A percentile compares a stretch with the other conserved stretches of the same genome.
Conservation (phyloP, 2,888 invertebrate species). For the Orchestes rusci region DNA sequence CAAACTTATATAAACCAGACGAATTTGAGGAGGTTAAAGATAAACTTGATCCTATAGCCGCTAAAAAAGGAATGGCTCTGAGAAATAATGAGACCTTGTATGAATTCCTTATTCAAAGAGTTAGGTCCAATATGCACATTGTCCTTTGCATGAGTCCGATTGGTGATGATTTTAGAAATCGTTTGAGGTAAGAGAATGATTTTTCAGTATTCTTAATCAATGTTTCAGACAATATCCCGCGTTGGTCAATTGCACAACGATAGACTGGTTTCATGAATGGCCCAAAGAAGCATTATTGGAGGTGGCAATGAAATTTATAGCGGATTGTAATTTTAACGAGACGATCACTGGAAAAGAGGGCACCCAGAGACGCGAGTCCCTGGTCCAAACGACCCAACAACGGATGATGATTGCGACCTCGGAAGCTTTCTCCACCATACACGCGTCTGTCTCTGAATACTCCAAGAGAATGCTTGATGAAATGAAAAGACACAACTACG, state of each 20-base stretch:
- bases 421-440: constrained; percentile 71
- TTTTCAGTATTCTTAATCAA: not conserved
- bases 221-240: constrained; percentile 72
- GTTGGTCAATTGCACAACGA: constrained; percentile 78
- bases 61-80: constrained; percentile 48
- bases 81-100: constrained; percentile 65
- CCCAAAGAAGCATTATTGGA: constrained; percentile 82
- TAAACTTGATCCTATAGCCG: constrained; percentile 52
- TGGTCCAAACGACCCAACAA: constrained; percentile 47
- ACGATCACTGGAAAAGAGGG: constrained; percentile 57
- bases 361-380: constrained; percentile 39
- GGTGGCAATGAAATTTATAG: constrained; percentile 76
- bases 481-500: constrained; percentile 76
- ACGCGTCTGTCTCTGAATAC: constrained; percentile 70
- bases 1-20: constrained; percentile 79
- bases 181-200: constrained; percentile 47
- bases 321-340: constrained; percentile 62
- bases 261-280: constrained; percentile 89
- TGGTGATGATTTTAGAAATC: constrained; percentile 75
- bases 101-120: constrained; percentile 68
- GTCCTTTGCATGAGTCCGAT: constrained; percentile 85
- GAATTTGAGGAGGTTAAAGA: constrained; percentile 80
- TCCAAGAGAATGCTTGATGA: constrained; percentile 68
- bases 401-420: constrained; percentile 60
- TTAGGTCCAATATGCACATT: constrained; percentile 69